Evolutionary conservation across 92 coral and sea anemone genomes (phyloP).

Genomic region (Umimayanthus chanpuru): DNA sequence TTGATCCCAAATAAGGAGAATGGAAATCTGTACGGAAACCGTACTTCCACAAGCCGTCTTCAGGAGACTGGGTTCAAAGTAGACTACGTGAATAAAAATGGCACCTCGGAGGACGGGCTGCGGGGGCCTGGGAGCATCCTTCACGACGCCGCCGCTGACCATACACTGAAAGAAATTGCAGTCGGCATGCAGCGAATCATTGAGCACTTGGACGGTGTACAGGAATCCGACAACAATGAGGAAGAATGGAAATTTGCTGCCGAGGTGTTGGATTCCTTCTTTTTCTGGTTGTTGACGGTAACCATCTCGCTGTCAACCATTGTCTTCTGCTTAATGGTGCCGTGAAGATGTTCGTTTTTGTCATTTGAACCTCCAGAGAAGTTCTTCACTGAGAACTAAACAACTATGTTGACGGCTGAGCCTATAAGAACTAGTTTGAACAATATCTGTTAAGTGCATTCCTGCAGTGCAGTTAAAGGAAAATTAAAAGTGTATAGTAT

Average conservation of each 20-base stretch:
- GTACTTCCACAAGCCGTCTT: background rate
- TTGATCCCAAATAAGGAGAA: constrained; percentile 26
- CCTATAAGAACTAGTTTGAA: too few species aligned
- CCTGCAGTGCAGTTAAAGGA: too few species aligned
- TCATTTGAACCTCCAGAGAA: background rate
- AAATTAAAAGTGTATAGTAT: too few species aligned
- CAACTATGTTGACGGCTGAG: background rate
- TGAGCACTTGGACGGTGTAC: constrained; percentile 56
- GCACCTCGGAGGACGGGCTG: constrained; percentile 30
- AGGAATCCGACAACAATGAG: constrained; percentile 60
- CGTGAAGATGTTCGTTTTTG: constrained; percentile 17
- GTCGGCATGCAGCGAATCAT: constrained; percentile 32
- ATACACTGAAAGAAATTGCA: constrained; percentile 13
- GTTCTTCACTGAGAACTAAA: too few species aligned
- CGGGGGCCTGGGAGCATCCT: background rate
- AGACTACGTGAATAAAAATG: background rate
- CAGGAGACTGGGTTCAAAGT: background rate
- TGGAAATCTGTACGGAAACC: constrained; percentile 27
- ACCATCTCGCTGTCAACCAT: constrained; percentile 69
- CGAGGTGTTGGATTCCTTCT: constrained; percentile 74
- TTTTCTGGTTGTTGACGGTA: constrained; percentile 78
- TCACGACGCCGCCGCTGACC: constrained; percentile 4
- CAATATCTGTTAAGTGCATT: background rate
- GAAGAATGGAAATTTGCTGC: constrained; percentile 91
- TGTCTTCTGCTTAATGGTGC: constrained; percentile 73